Evolutionary conservation across 2,797 vertebrate species (phyloP).

Genomic region (Rhinoraja longicauda): DNA sequence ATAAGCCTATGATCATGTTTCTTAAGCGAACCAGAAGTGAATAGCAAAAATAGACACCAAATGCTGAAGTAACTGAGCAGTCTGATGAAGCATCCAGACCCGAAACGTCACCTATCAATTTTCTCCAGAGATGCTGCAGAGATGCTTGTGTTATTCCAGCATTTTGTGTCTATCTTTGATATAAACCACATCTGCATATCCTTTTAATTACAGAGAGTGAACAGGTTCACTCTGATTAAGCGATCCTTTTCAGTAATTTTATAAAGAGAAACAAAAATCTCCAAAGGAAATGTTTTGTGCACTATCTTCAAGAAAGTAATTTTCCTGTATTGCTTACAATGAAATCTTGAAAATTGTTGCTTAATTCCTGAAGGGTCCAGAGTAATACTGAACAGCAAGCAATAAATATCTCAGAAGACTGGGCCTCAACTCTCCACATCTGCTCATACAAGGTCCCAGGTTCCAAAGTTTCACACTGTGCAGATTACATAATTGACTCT

Average conservation of each 20-base stretch:
- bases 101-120: too few species aligned
- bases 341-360: background rate
- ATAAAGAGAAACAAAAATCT: background rate
- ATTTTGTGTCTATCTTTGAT: too few species aligned
- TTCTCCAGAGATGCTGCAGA: too few species aligned
- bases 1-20: background rate
- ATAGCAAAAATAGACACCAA: background rate
- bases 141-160: too few species aligned
- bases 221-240: too few species aligned
- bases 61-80: too few species aligned
- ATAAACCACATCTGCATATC: too few species aligned
- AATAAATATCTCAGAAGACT: background rate
- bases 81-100: too few species aligned
- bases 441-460: background rate
- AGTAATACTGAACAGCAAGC: background rate
- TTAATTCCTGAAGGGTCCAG: background rate
- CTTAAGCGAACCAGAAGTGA: background rate
- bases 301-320: background rate
- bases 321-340: background rate
- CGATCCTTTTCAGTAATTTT: background rate
- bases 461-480: background rate
- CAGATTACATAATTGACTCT: background rate
- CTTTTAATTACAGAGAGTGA: background rate
- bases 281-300: background rate
- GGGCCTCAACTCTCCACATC: background rate